phyloP scores from a whole-genome alignment of 2,113 vertebrate genomes.

The Passer domesticus region DNA sequence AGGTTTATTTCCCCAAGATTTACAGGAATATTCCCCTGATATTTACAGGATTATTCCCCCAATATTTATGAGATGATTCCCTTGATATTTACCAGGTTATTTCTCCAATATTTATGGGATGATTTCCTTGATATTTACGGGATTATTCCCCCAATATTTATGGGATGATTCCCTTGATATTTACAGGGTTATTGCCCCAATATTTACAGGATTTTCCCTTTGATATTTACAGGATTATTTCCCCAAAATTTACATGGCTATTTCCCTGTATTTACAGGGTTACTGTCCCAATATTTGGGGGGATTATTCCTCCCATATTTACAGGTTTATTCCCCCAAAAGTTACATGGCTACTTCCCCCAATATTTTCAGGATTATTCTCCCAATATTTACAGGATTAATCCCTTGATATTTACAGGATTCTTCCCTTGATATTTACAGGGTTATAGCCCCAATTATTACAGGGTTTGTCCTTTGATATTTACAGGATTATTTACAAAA shows the following conservation, averaged over 20 bases:
- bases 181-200: fast-evolving
- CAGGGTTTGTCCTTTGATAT: neutral
- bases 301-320: neutral
- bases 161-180: fast-evolving
- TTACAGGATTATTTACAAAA: neutral
- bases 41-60: neutral
- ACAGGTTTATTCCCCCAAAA: neutral
- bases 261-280: neutral
- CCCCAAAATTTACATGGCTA: fast-evolving
- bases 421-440: no score
- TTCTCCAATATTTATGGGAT: no score
- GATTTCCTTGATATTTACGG: no score
- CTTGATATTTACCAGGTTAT: no score
- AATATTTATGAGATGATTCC: neutral
- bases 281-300: no score
- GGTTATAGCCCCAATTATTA: neutral
- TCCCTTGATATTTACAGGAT: fast-evolving
- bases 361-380: no score
- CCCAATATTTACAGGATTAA: neutral
- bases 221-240: neutral
- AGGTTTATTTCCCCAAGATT: neutral
- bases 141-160: no score
- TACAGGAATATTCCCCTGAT: fast-evolving
- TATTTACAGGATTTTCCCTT: no score
- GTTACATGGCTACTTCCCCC: no score